A percentile compares a stretch with the other conserved stretches of the same genome.
Evolutionary conservation across 2,888 invertebrate species (phyloP).

Genomic region (Synanthedon tipuliformis): DNA sequence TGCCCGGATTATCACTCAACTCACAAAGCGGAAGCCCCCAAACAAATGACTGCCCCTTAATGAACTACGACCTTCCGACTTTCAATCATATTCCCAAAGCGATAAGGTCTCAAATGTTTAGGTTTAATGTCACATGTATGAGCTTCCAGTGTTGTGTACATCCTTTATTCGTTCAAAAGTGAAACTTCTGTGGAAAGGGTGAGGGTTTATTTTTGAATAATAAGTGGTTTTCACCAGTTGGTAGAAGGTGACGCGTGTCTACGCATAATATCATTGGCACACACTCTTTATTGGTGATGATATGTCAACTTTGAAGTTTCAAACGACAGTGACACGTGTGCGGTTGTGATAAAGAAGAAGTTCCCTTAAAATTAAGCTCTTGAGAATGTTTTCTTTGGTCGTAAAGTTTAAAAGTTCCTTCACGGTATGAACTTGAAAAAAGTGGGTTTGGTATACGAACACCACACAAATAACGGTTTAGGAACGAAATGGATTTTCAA

Average conservation of each 20-base stretch:
- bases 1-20: slow-evolving; percentile 41
- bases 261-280: slow-evolving; percentile 63
- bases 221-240: background rate
- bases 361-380: background rate
- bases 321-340: slow-evolving; percentile 9
- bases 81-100: background rate
- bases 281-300: slow-evolving; percentile 53
- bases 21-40: slow-evolving; percentile 31
- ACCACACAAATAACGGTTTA: no score
- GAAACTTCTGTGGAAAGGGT: slow-evolving; percentile 1
- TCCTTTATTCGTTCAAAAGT: slow-evolving; percentile 1
- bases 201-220: background rate
- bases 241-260: slow-evolving; percentile 38
- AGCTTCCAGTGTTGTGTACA: slow-evolving; percentile 2
- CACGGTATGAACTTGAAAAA: slow-evolving; percentile 18
- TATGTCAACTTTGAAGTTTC: slow-evolving; percentile 46
- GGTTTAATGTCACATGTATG: background rate
- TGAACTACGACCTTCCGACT: slow-evolving; percentile 27
- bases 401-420: slow-evolving; percentile 37
- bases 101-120: background rate
- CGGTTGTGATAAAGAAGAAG: background rate
- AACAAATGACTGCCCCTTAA: slow-evolving; percentile 43
- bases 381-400: slow-evolving; percentile 35
- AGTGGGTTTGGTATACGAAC: background rate
- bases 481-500: slow-evolving; percentile 3